Base-by-base conservation (phyloP, 1,140 invertebrate genomes). In the Drosophila malerkotliana region DNA sequence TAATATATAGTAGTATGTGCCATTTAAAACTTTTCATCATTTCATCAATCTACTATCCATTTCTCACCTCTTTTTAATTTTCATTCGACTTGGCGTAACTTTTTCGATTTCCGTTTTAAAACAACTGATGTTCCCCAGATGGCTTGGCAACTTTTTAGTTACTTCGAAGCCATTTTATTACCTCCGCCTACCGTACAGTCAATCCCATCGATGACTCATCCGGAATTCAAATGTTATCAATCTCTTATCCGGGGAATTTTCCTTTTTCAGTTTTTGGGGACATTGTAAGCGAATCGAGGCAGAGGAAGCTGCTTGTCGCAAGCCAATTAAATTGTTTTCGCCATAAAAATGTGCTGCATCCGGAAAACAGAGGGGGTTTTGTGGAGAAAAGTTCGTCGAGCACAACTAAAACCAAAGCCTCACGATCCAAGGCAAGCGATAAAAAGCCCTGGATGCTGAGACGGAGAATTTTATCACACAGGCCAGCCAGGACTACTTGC, bases 251-350 rank as follows among this genome's bases (percentile, higher is more conserved):
- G 59, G 54, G 55, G 8, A 52, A 69, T 80, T 80, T 80, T 77
- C 55, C 58, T 10, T 37, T 37, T 4, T 37, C 10, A 10, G 34
- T n/a, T 37, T 37, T 37, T 15, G 41, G 62, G 54, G 47, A 76
- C 72, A 76, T 51, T 76, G 72, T 76, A 60, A 59, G 55, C 24
- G 24, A 52, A 56, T 32, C 34, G n/a, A 24, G 26, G 30, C 44
- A 30, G 28, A 32, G 55, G 48, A 72, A 75, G 63, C 49, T 54
- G 57, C 54, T 77, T 64, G 54, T 74, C 64, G 51, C 69, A 73
- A 76, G 82, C 78, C 82, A 87, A 87, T 87, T 87, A 87, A 87
- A 87, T 82, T 79, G 75, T 83, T 72, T 78, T 79, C 62, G 62
- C 83, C 83, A 87, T 87, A 87, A 87, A 87, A 87, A 79, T 87